These are phyloP conservation scores for Epinotia nisella DNA, from an alignment of 2,888 invertebrate species.

Conservation along the genomic window DNA sequence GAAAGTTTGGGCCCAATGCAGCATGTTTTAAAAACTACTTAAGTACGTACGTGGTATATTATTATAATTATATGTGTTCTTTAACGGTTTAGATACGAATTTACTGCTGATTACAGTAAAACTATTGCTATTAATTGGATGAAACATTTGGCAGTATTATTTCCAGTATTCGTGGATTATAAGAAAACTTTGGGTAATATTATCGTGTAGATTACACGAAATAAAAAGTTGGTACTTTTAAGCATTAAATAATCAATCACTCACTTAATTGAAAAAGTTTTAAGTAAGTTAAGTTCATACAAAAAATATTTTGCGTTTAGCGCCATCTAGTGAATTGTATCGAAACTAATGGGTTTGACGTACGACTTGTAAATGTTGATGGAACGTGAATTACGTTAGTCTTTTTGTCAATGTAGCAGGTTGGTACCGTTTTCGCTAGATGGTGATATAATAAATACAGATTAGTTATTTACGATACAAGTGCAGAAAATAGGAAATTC, in stretches of 20 bases:
- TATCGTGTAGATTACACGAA: neutral
- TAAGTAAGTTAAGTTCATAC: neutral
- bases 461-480: too few species aligned
- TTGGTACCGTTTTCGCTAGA: neutral
- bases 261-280: neutral
- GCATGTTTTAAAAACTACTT: neutral
- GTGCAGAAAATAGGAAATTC: too few species aligned
- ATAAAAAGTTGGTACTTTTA: too few species aligned
- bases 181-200: neutral
- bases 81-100: neutral
- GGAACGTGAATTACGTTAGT: neutral
- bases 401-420: neutral
- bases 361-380: neutral
- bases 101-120: neutral
- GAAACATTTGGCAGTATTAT: neutral
- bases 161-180: neutral
- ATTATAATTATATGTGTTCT: neutral
- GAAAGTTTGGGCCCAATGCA: slow-evolving; percentile 23
- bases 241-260: too few species aligned
- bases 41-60: neutral
- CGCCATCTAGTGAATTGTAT: slow-evolving; percentile 16
- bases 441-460: slow-evolving; percentile 8
- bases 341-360: neutral
- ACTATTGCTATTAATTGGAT: neutral
- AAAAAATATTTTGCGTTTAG: neutral